These are phyloP conservation scores for Esox niger DNA, from an alignment of 2,113 vertebrate genomes.

Conservation along the genomic window DNA sequence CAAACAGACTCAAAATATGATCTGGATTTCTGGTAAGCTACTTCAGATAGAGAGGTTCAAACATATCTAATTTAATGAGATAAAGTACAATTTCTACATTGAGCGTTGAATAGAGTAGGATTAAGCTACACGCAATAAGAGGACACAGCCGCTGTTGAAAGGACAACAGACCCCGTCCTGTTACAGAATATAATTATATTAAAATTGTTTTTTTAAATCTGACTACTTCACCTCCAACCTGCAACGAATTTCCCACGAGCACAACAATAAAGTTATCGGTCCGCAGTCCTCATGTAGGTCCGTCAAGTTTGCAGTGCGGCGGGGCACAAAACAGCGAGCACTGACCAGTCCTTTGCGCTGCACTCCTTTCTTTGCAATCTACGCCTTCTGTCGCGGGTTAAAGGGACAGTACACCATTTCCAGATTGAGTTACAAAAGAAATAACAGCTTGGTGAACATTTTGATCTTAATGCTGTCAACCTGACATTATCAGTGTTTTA, in stretches of 20 bases:
- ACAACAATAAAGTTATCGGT: background rate
- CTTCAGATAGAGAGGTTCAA: background rate
- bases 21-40: background rate
- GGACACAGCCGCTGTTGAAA: background rate
- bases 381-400: constrained; percentile 16
- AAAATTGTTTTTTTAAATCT: background rate
- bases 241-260: background rate
- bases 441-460: background rate
- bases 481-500: no score
- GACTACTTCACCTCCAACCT: constrained; percentile 3
- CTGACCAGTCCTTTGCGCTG: constrained; percentile 36
- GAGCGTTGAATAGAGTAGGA: background rate
- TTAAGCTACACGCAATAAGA: no score
- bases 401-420: constrained; percentile 20
- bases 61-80: background rate
- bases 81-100: background rate
- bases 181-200: background rate
- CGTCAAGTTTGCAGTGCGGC: constrained; percentile 43
- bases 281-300: constrained; percentile 23
- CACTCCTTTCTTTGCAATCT: background rate
- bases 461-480: no score
- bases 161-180: background rate
- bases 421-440: background rate
- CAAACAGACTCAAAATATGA: background rate
- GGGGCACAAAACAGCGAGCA: constrained; percentile 58